Evolutionary conservation across 2,113 vertebrate species (phyloP).

Genomic region (Corvus hawaiiensis): DNA sequence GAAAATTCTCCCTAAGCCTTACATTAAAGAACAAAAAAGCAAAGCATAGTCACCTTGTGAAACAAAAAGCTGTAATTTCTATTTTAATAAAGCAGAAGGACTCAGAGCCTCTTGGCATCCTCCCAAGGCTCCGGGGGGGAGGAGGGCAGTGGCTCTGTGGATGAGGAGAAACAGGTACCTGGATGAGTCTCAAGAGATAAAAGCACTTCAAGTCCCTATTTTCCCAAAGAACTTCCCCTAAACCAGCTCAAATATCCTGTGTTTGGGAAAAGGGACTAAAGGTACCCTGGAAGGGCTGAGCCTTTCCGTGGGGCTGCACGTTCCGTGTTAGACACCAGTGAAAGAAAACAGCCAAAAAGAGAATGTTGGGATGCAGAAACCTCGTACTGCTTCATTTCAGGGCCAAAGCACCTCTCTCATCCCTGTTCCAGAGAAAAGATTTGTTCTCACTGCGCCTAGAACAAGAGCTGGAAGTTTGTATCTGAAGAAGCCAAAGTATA

Average conservation of each 20-base stretch:
- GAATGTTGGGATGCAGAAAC: background rate
- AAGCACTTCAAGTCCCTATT: background rate
- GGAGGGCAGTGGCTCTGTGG: background rate
- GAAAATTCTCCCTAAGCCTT: background rate
- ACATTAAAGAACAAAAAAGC: background rate
- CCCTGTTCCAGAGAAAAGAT: constrained; percentile 29
- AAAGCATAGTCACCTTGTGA: background rate
- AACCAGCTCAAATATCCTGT: background rate
- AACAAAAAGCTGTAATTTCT: background rate
- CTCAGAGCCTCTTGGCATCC: background rate
- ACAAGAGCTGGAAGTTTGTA: background rate
- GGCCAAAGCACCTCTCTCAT: constrained; percentile 23
- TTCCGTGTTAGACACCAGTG: background rate
- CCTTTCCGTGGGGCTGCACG: rapidly evolving
- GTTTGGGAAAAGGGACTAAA: background rate
- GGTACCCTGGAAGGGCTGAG: background rate
- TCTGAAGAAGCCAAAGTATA: background rate
- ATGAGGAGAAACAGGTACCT: background rate
- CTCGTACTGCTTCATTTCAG: background rate
- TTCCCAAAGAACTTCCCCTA: background rate
- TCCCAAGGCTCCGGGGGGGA: background rate
- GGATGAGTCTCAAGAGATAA: background rate
- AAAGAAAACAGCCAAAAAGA: background rate
- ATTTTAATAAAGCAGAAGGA: background rate
- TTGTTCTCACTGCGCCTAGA: background rate